Conservation (phyloP, 1,140 invertebrate genomes). For the Orussus abietinus region DNA sequence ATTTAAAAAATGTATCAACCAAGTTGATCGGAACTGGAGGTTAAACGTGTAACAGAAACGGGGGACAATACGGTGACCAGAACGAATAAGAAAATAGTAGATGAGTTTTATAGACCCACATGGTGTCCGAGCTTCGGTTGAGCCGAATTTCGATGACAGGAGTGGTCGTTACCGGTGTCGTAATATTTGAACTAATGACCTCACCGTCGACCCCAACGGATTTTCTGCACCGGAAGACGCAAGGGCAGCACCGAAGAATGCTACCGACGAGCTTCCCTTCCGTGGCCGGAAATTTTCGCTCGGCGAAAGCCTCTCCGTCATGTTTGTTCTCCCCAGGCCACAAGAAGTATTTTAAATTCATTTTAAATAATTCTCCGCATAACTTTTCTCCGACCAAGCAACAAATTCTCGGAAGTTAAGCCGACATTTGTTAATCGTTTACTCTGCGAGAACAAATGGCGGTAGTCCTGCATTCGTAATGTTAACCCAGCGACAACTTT, state of each 20-base stretch:
- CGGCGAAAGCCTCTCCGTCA: slow-evolving; percentile 18
- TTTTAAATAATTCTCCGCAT: too few species aligned
- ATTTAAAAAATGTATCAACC: background rate
- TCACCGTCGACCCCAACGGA: slow-evolving; percentile 32
- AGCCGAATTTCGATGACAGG: slow-evolving; percentile 42
- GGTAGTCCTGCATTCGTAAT: too few species aligned
- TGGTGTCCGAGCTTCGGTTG: slow-evolving; percentile 27
- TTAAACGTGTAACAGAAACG: too few species aligned
- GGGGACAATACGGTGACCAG: too few species aligned
- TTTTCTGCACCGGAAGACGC: slow-evolving; percentile 41
- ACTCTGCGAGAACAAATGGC: too few species aligned
- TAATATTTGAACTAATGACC: too few species aligned
- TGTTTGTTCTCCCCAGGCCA: slow-evolving; percentile 35
- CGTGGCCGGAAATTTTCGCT: slow-evolving; percentile 5
- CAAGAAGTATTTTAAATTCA: slow-evolving; percentile 45
- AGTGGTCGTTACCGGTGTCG: slow-evolving; percentile 27
- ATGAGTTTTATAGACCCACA: slow-evolving; percentile 29
- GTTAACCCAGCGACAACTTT: too few species aligned
- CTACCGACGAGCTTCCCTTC: slow-evolving; percentile 30
- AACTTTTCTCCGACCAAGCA: too few species aligned
- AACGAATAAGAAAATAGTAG: background rate
- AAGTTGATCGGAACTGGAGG: too few species aligned
- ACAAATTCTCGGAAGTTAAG: too few species aligned
- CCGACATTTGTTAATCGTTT: too few species aligned
- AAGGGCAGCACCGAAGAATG: slow-evolving; percentile 46